Evolutionary conservation across 1,140 invertebrate species (phyloP), one percentile per base, ranked within the genome.

Genomic region (Psilanteris sp.): DNA sequence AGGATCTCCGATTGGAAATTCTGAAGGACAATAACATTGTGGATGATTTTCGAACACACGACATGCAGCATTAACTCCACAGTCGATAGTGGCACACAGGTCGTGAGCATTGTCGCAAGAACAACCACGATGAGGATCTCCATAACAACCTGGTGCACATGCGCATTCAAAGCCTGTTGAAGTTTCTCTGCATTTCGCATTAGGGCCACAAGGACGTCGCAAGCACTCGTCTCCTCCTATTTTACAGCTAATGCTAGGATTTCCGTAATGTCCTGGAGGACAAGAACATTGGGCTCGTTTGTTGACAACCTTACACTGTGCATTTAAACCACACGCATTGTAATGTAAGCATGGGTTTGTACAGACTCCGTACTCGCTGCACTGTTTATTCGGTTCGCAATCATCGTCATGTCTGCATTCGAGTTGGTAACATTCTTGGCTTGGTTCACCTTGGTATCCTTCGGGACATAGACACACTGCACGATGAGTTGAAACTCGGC

Each of bases 381-480:
- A 97, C 62, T 90, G 90, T 84, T 96, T 95, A 77, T 93, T 93
- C 0, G 89, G 76, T 34, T 92, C 92, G 82, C 96, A 97, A 72
- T 97, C 95, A 1, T 91, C 87, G 81, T 96, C 92, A 14, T 89
- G 87, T 26, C 91, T 89, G 74, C 96, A 97, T 85, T 96, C 94
- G 57, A 93, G 92, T 68, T 92, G 90, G 66, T 91, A 91, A 81
- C 94, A 96, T 80, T 92, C 91, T 75, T 91, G 92, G 36, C 90
- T 92, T 4, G 94, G 94, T 80, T 96, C 93, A 0, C 94, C 95
- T 61, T 93, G 92, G 64, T 90, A 96, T 2, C 95, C 95, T 79
- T 94, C 93, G 0, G 95, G 95, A 84, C 95, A 97, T 10, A 94
- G 89, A 80, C 95, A 97, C 0, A 96, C 89, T n/a, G 94, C 93